Percentiles rank a stretch among this genome's conserved stretches.
Evolutionary conservation across 2,113 vertebrate genomes (phyloP).

Genomic region (Danionella cerebrum): DNA sequence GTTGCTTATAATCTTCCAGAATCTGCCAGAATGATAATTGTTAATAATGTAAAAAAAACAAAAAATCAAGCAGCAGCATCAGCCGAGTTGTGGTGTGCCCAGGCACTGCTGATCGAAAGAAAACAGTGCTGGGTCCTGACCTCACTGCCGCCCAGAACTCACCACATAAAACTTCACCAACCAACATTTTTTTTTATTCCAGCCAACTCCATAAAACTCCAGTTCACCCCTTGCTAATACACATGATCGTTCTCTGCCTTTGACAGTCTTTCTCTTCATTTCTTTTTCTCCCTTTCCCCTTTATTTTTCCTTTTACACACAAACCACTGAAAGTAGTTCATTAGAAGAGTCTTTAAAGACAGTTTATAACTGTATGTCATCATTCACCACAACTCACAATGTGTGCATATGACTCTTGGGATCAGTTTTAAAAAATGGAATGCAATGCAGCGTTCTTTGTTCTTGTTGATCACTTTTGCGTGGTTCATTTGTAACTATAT

Average conservation of each 20-base stretch:
- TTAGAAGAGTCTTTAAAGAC: slow-evolving; percentile 23
- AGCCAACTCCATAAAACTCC: slow-evolving; percentile 38
- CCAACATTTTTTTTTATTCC: slow-evolving; percentile 21
- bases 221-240: slow-evolving; percentile 28
- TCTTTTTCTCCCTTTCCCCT: background rate
- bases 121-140: slow-evolving; percentile 6
- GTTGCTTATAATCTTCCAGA: background rate
- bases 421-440: too few species aligned
- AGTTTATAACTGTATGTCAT: background rate
- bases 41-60: background rate
- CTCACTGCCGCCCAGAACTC: slow-evolving; percentile 17
- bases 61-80: background rate
- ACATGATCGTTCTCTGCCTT: background rate
- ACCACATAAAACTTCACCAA: slow-evolving; percentile 33
- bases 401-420: background rate
- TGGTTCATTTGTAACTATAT: too few species aligned
- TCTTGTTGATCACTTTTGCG: too few species aligned
- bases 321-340: slow-evolving; percentile 26
- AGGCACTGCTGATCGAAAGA: background rate
- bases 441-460: too few species aligned
- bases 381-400: background rate
- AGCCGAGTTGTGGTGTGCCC: slow-evolving; percentile 9
- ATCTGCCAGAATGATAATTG: background rate
- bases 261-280: background rate
- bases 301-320: slow-evolving; percentile 20